These are phyloP conservation scores for Myotis vivesi DNA, from an alignment of 2,797 vertebrate genomes.

Conservation along the genomic window DNA sequence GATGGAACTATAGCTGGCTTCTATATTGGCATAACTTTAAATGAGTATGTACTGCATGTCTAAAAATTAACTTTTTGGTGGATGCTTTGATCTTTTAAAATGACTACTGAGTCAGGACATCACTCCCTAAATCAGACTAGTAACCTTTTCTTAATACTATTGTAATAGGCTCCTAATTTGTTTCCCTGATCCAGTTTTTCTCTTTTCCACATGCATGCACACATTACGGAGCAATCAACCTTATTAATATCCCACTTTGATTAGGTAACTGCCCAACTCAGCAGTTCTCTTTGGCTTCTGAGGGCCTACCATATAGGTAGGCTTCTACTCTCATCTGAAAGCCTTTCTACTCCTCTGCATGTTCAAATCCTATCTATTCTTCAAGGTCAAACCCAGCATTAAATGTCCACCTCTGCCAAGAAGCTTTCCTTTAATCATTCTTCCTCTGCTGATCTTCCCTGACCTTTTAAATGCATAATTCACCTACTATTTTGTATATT, in stretches of 20 bases:
- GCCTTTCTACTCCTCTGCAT: neutral
- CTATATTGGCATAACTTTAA: neutral
- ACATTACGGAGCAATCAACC: neutral
- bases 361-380: neutral
- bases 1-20: neutral
- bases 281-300: slow-evolving; percentile 6
- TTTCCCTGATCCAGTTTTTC: slow-evolving; percentile 20
- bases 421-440: neutral
- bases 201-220: neutral
- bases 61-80: neutral
- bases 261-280: neutral
- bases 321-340: neutral
- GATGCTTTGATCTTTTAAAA: slow-evolving; percentile 7
- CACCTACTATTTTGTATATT: slow-evolving; percentile 18
- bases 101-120: neutral
- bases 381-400: neutral
- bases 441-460: neutral
- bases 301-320: neutral
- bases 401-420: neutral
- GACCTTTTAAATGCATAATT: slow-evolving; percentile 7
- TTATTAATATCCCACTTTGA: neutral
- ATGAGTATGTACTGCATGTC: neutral
- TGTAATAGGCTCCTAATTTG: neutral
- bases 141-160: neutral
- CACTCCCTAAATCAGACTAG: neutral